These are phyloP conservation scores for Puffinus mauretanicus DNA, from an alignment of 2,113 vertebrate genomes.

Conservation along the genomic window DNA sequence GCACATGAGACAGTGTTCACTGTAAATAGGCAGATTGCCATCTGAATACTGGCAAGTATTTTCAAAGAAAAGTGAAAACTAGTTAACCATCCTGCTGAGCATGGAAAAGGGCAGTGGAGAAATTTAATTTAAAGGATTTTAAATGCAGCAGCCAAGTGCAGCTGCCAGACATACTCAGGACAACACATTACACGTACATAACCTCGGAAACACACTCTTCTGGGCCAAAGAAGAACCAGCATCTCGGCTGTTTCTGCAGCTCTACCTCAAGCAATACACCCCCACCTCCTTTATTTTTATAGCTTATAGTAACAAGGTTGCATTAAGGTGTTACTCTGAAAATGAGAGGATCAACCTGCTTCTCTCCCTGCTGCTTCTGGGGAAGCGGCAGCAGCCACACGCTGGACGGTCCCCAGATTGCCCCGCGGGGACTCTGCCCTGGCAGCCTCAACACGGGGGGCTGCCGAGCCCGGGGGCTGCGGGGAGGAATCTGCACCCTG, in stretches of 20 bases:
- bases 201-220: background rate
- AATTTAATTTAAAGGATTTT: background rate
- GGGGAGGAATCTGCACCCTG: background rate
- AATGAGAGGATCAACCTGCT: background rate
- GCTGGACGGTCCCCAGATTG: accelerated
- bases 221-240: background rate
- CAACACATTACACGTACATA: accelerated
- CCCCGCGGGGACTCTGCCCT: background rate
- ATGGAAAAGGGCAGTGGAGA: background rate
- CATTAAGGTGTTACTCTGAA: too few relatives aligned
- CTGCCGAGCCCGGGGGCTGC: background rate
- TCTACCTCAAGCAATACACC: background rate
- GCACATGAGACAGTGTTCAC: background rate
- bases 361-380: background rate
- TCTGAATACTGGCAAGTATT: too few relatives aligned
- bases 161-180: background rate
- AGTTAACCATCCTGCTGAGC: background rate
- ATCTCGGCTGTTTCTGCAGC: background rate
- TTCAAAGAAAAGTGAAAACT: background rate
- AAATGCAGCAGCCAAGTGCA: background rate
- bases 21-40: too few relatives aligned
- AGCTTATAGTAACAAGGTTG: background rate
- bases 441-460: accelerated
- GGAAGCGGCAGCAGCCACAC: background rate
- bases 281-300: background rate